Percentiles rank a stretch among this genome's conserved stretches.
Evolutionary conservation across 2,113 vertebrate genomes (phyloP).

Genomic region (Ranitomeya imitator): DNA sequence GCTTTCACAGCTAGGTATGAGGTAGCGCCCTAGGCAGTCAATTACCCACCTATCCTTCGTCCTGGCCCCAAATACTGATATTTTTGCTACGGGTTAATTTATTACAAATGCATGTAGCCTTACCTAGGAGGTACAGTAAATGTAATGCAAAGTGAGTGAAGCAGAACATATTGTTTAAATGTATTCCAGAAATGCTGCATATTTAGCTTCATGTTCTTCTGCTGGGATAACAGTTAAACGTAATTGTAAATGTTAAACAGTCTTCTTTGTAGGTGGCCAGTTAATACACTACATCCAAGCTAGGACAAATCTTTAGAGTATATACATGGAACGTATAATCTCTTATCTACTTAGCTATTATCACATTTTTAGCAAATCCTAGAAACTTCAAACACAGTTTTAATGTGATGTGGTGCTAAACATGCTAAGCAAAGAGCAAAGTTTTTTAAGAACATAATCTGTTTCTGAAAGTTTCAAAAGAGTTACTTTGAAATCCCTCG

Average conservation of each 20-base stretch:
- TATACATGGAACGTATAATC: conserved; percentile 82
- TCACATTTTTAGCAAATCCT: conserved; percentile 84
- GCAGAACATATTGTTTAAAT: conserved; percentile 78
- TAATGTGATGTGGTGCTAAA: conserved; percentile 78
- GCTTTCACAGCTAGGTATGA: too few species aligned
- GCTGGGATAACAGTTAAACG: conserved; percentile 69
- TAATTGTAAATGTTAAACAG: conserved; percentile 75
- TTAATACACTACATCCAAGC: conserved; percentile 77
- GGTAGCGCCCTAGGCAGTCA: too few species aligned
- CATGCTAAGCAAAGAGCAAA: conserved; percentile 76
- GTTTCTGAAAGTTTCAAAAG: conserved; percentile 77
- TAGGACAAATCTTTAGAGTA: conserved; percentile 79
- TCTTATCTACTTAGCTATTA: conserved; percentile 85
- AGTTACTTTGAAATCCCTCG: conserved; percentile 73
- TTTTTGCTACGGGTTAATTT: conserved; percentile 66
- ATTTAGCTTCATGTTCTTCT: conserved; percentile 73
- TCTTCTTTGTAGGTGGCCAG: conserved; percentile 84
- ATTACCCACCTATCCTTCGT: too few species aligned
- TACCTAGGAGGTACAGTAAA: conserved; percentile 73
- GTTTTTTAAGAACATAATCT: conserved; percentile 83
- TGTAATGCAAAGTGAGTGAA: conserved; percentile 80
- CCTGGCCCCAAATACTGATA: too few species aligned
- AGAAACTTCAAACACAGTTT: conserved; percentile 81
- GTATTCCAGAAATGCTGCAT: conserved; percentile 79
- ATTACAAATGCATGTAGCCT: conserved; percentile 78